Percentiles rank a stretch among this genome's conserved stretches.
Evolutionary conservation across 2,888 invertebrate species (phyloP).

Genomic region (Campoplex nolae): DNA sequence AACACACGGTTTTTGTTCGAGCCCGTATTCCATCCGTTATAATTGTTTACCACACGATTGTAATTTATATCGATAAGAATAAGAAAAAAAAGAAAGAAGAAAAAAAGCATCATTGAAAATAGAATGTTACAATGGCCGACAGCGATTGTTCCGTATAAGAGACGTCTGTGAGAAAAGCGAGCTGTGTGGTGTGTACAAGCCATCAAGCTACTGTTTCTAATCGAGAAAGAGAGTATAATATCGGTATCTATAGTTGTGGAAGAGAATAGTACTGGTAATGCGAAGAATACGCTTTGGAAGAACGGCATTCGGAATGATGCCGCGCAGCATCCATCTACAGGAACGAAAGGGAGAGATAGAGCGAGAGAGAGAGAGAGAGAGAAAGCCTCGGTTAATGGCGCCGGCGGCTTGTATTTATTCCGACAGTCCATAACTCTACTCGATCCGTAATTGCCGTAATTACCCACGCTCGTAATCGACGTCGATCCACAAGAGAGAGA

Average conservation of each 20-base stretch:
- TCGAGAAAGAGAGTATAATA: conserved; percentile 39
- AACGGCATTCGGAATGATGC: conserved; percentile 52
- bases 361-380: conserved; percentile 62
- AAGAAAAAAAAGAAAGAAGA: neutral
- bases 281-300: conserved; percentile 51
- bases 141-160: conserved; percentile 23
- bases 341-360: conserved; percentile 35
- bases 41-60: neutral
- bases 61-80: conserved; percentile 10
- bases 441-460: conserved; percentile 79
- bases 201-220: conserved; percentile 62
- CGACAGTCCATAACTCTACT: conserved; percentile 79
- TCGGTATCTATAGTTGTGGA: conserved; percentile 45
- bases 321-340: conserved; percentile 47
- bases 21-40: neutral
- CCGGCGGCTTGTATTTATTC: conserved; percentile 78
- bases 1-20: neutral
- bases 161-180: conserved; percentile 42
- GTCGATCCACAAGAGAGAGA: conserved; percentile 58
- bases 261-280: conserved; percentile 22
- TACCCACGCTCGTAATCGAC: conserved; percentile 70
- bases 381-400: conserved; percentile 71
- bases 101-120: conserved; percentile 10
- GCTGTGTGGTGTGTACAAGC: conserved; percentile 1
- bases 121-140: conserved; percentile 23